Evolutionary conservation across 2,113 vertebrate species (phyloP), one percentile per base, ranked within the genome.

Genomic region (Peromyscus leucopus): DNA sequence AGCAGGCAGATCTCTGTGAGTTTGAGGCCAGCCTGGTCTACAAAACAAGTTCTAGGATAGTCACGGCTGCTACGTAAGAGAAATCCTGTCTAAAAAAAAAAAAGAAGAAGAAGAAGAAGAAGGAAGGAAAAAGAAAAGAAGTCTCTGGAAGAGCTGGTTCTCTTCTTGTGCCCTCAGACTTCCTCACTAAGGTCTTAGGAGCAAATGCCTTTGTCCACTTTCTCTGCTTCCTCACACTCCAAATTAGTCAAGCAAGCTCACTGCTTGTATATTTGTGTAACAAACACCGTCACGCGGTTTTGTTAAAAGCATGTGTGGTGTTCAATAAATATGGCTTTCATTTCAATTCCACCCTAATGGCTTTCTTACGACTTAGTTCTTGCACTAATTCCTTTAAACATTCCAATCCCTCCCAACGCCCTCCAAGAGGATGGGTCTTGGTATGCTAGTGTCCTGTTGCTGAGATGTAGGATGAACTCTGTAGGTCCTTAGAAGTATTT

Each of bases 71-170:
- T n/a, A 74, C n/a, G 10, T 51, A 51, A 74, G n/a, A 74, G 9
- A 74, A 69, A 69, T 12, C 31, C 4, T 33, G 31, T 31, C 28
- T 31, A 5, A 67, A 13, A 31, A 2, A 26, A 65, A 8, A 10
- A 65, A 22, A 26, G n/a, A n/a, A n/a, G n/a, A 65, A 24, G 26
- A 65, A 11, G 7, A n/a, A 71, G 31, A 71, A 15, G 33, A 72
- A 42, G 22, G n/a, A 92, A 98, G 97, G 95, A 98, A 98, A 98
- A 97, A 96, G 96, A 98, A 96, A 72, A 96, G 93, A 98, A 57
- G 72, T 42, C 95, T 86, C 95, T 69, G 94, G 91, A 98, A 94
- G 93, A 98, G 96, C 98, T 98, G 97, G 36, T 95, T 86, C 94
- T 97, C 94, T 88, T 97, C 78, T 84, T 90, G 51, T 46, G 63